Conservation (phyloP, 2,888 invertebrate species). For the Oscheius sp. region DNA sequence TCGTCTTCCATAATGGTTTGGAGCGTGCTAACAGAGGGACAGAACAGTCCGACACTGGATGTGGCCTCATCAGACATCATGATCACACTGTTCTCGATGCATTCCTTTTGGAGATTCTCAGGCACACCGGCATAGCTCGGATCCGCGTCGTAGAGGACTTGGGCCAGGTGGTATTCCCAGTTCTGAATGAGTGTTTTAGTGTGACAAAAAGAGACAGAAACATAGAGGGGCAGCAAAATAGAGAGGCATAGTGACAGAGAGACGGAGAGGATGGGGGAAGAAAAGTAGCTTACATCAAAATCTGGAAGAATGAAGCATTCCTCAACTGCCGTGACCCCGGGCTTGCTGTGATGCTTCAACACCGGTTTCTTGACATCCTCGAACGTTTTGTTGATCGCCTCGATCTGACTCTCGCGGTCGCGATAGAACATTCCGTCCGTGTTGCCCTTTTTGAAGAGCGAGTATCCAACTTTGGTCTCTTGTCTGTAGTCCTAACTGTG, state of each 20-base stretch:
- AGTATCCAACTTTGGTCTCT: constrained; percentile 97
- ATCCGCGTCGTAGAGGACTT: constrained; percentile 96
- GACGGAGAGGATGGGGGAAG: too few relatives aligned
- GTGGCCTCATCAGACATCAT: background rate
- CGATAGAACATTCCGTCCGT: constrained; percentile 86
- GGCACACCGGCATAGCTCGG: constrained; percentile 86
- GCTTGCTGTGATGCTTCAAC: constrained; percentile 91
- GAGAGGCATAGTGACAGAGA: too few relatives aligned
- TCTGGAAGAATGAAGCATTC: constrained; percentile 91
- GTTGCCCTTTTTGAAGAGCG: constrained; percentile 86
- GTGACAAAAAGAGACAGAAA: too few relatives aligned
- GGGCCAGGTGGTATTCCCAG: constrained; percentile 97
- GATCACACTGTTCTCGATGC: constrained; percentile 48
- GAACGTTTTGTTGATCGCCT: constrained; percentile 96
- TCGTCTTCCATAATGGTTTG: constrained; percentile 82
- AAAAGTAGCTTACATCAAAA: constrained; percentile 80
- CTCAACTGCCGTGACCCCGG: constrained; percentile 91
- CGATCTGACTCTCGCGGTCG: constrained; percentile 95
- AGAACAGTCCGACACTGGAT: constrained; percentile 91
- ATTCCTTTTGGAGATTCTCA: constrained; percentile 46
- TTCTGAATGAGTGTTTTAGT: constrained; percentile 76
- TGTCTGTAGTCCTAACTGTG: constrained; percentile 78
- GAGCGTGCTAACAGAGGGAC: constrained; percentile 92
- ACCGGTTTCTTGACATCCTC: constrained; percentile 82
- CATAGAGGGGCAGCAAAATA: too few relatives aligned